Percentiles rank a stretch among this genome's conserved stretches.
These are phyloP conservation scores for Lophius americanus DNA, from an alignment of 2,797 vertebrate species.

Conservation along the genomic window DNA sequence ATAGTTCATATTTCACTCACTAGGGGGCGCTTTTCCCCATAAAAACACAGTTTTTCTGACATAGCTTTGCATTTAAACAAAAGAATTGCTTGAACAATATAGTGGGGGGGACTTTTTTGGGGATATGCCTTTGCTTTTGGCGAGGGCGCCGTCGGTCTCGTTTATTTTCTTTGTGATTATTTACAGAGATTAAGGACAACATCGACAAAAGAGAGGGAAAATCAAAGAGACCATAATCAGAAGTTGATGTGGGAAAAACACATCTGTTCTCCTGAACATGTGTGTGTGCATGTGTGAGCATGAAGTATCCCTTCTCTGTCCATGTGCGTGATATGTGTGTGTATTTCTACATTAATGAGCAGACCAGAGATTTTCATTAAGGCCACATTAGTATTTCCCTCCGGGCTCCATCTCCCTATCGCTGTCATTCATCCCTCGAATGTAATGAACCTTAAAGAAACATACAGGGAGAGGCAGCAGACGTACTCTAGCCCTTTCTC, in stretches of 20 bases:
- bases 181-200: conserved; percentile 10
- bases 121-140: too few relatives aligned
- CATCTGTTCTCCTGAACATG: conserved; percentile 37
- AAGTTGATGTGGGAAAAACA: conserved; percentile 47
- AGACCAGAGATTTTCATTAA: conserved; percentile 71
- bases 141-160: neutral
- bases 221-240: conserved; percentile 38
- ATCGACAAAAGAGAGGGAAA: conserved; percentile 15
- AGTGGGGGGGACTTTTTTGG: too few relatives aligned
- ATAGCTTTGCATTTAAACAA: too few relatives aligned
- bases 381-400: conserved; percentile 58
- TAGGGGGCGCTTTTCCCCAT: too few relatives aligned
- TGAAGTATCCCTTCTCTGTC: conserved; percentile 6
- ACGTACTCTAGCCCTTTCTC: conserved; percentile 24
- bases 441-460: conserved; percentile 36
- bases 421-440: conserved; percentile 52
- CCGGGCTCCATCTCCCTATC: conserved; percentile 14
- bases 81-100: too few relatives aligned
- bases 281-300: neutral
- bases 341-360: conserved; percentile 63
- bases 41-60: too few relatives aligned
- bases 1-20: too few relatives aligned
- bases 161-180: conserved; percentile 41
- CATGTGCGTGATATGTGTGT: conserved; percentile 38
- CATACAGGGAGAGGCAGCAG: conserved; percentile 30